These are phyloP conservation scores for Perdita meconis DNA, from an alignment of 2,888 invertebrate species.

Conservation along the genomic window DNA sequence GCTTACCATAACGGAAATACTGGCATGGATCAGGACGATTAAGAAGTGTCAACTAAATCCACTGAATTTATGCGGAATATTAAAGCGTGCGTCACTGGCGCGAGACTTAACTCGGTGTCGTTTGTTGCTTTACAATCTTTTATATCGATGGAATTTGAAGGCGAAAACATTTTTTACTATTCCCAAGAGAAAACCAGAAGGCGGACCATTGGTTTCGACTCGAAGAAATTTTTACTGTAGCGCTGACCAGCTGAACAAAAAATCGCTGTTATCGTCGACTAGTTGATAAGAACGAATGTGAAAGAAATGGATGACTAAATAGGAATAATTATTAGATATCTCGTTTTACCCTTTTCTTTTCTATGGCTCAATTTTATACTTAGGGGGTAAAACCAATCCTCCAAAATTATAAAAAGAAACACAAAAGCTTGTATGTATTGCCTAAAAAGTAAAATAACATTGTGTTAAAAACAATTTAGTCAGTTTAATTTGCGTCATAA, in stretches of 20 bases:
- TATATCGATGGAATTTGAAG: slow-evolving; percentile 52
- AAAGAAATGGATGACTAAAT: background rate
- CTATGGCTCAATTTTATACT: too few relatives aligned
- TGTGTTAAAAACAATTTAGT: too few relatives aligned
- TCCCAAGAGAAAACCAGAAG: slow-evolving; percentile 42
- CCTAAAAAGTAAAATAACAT: too few relatives aligned
- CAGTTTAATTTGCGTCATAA: too few relatives aligned
- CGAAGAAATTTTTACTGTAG: slow-evolving; percentile 25
- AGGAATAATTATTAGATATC: too few relatives aligned
- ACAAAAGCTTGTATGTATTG: too few relatives aligned
- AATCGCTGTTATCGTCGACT: background rate
- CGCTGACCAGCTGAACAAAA: too few relatives aligned
- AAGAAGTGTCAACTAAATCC: slow-evolving; percentile 27
- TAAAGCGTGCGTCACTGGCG: slow-evolving; percentile 30
- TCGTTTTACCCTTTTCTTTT: too few relatives aligned
- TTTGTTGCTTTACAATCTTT: slow-evolving; percentile 31
- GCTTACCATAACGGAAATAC: background rate
- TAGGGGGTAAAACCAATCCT: too few relatives aligned
- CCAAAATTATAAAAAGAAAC: too few relatives aligned
- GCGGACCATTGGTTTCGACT: too few relatives aligned
- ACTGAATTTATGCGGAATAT: slow-evolving; percentile 51
- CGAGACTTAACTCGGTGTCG: slow-evolving; percentile 23
- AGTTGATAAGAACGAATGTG: background rate
- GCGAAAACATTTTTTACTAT: slow-evolving; percentile 40
- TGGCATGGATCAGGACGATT: background rate